Conservation (phyloP, 2,888 invertebrate genomes). For the Watsonalla binaria region DNA sequence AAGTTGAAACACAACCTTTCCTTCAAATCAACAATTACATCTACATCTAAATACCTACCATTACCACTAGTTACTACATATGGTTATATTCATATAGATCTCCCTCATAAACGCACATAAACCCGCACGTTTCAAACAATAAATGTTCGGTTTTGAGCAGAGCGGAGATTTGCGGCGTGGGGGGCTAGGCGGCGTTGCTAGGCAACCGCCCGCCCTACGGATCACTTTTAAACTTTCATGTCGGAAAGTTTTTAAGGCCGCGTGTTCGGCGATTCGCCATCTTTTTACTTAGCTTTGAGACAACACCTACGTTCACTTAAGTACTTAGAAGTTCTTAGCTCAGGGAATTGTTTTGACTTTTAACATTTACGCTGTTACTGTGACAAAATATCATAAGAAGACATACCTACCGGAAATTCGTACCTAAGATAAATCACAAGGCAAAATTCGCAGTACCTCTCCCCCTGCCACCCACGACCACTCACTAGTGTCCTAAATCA, state of each 20-base stretch:
- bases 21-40: no score
- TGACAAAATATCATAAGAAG: no score
- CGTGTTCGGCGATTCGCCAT: slow-evolving; percentile 64
- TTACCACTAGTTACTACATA: no score
- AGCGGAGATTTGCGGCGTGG: slow-evolving; percentile 71
- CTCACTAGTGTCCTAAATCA: no score
- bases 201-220: slow-evolving; percentile 55
- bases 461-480: no score
- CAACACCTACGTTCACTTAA: slow-evolving; percentile 20
- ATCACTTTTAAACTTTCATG: slow-evolving; percentile 79
- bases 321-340: slow-evolving; percentile 22
- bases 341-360: slow-evolving; percentile 22
- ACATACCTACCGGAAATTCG: no score
- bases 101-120: slow-evolving; percentile 28
- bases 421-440: no score
- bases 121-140: slow-evolving; percentile 59
- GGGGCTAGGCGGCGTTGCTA: slow-evolving; percentile 64
- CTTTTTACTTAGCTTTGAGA: slow-evolving; percentile 59
- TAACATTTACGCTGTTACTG: slow-evolving; percentile 8
- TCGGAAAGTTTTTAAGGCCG: slow-evolving; percentile 76
- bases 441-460: no score
- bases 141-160: slow-evolving; percentile 64
- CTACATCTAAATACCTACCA: no score
- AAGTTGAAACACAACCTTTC: no score
- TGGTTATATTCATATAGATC: slow-evolving; percentile 2